Evolutionary conservation across 2,113 vertebrate species (phyloP), one percentile per base, ranked within the genome.

Genomic region (Bujurquina vittata): DNA sequence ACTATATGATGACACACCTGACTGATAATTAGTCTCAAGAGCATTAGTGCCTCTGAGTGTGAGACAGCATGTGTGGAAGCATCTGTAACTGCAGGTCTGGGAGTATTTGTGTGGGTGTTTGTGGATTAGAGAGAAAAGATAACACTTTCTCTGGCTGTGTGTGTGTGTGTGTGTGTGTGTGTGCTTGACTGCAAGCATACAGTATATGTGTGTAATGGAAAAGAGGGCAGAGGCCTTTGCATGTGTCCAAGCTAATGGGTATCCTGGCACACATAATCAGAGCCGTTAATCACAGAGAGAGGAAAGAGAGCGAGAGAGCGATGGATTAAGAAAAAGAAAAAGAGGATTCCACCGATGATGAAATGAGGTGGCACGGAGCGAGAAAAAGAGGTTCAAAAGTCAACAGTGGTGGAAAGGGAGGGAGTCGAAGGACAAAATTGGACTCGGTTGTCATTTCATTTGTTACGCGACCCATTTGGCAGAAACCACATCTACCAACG

Each of bases 21-120:
- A 92, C 83, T 93, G 92, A 90, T 95, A 94, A 95, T 94, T 92
- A 93, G 93, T 93, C 94, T 91, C 90, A 31, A 80, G 92, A 84
- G 93, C 81, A 69, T 93, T 80, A 60, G 60, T 74, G 81, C 69
- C 55, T 81, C 57, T 33, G 49, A n/a, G 76, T 79, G 83, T 58
- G 49, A 56, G 18, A 69, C 57, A 11, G n/a, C 29, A 12, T 72
- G 35, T 80, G 59, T 58, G 37, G 55, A 59, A 37, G 77, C 56
- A 60, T 80, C 65, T 81, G 74, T 74, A 35, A 52, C 72, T 81
- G 74, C 54, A 78, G 72, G 79, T 61, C 59, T 82, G 37, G 35
- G 78, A 52, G 75, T 26, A 46, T 74, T 46, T 87, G 58, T 79
- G 77, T 83, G 59, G 58, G 77, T 77, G 57, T 87, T 81, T 79